Conservation (phyloP, 2,113 vertebrate species). For the Megaceryle torquata region DNA sequence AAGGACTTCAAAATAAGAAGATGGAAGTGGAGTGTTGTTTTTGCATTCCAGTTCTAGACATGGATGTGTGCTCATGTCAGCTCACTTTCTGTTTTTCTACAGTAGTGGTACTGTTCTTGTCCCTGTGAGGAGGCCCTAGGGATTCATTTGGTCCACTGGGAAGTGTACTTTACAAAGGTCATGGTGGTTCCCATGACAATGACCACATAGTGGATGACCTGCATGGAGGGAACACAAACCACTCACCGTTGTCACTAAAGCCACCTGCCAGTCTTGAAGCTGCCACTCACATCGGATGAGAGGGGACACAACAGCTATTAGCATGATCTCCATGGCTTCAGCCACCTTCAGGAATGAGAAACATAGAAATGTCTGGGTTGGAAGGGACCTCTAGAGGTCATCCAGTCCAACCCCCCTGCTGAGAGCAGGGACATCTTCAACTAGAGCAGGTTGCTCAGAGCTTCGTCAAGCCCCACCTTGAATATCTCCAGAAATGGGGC, state of each 20-base stretch:
- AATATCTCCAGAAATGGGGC: too few relatives aligned
- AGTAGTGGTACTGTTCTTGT: background rate
- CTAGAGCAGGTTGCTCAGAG: too few relatives aligned
- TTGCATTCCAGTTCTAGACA: background rate
- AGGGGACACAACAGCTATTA: constrained; percentile 90
- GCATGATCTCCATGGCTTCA: constrained; percentile 98
- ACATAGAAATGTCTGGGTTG: background rate
- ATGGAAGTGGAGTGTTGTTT: background rate
- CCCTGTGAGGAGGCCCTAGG: background rate
- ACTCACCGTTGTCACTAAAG: constrained; percentile 92
- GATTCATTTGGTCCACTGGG: background rate
- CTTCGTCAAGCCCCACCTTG: too few relatives aligned
- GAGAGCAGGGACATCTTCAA: too few relatives aligned
- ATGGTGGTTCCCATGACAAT: background rate
- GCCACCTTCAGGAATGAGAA: constrained; percentile 75
- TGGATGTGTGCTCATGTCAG: fast-evolving
- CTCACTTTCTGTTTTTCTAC: background rate
- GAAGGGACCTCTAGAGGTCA: too few relatives aligned
- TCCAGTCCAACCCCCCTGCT: too few relatives aligned
- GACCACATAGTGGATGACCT: background rate
- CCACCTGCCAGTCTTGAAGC: constrained; percentile 93
- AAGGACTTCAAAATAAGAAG: background rate
- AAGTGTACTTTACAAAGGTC: background rate
- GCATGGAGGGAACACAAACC: background rate
- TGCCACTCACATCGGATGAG: constrained; percentile 91